Evolutionary conservation across 2,113 vertebrate genomes (phyloP).

Genomic region (Stegostoma tigrinum): DNA sequence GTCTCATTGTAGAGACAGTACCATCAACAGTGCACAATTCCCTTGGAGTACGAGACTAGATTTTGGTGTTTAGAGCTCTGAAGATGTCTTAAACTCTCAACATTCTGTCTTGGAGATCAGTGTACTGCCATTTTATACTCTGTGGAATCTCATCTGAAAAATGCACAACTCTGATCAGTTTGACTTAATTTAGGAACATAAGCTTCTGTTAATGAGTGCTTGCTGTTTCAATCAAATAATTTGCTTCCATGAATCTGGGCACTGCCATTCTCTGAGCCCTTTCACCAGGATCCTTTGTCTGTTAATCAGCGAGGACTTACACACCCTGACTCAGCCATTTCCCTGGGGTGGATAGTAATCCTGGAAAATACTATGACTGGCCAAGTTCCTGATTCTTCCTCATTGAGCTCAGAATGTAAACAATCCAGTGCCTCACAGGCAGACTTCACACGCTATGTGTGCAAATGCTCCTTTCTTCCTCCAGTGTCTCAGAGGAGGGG

Average conservation of each 20-base stretch:
- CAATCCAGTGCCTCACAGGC: not conserved
- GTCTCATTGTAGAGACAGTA: not conserved
- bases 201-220: not conserved
- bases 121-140: not conserved
- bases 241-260: not conserved
- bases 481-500: not conserved
- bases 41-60: not conserved
- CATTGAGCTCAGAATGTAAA: not conserved
- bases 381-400: not conserved
- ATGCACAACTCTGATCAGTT: not conserved
- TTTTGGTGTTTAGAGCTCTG: not conserved
- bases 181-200: not conserved
- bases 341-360: not conserved
- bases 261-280: not conserved
- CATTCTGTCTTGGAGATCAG: not conserved
- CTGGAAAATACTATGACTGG: not conserved
- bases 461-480: not conserved
- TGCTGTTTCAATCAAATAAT: not conserved
- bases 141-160: not conserved
- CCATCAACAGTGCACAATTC: not conserved
- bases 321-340: not conserved
- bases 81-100: not conserved
- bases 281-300: not conserved
- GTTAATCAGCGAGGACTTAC: not conserved
- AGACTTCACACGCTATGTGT: not conserved